Evolutionary conservation across 2,797 vertebrate genomes (phyloP).

Genomic region (Leuciscus waleckii): DNA sequence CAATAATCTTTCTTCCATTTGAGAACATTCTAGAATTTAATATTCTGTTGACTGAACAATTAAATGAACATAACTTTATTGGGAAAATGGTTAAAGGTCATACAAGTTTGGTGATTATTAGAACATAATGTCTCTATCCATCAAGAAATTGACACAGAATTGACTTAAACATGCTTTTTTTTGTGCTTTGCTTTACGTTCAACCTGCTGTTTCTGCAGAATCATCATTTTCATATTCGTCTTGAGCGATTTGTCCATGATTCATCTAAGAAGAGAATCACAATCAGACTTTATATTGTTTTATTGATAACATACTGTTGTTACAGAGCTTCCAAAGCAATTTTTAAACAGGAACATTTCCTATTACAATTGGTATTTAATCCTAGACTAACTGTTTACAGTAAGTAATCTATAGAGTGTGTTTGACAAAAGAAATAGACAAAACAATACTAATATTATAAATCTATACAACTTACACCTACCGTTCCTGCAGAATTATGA

Average conservation of each 20-base stretch:
- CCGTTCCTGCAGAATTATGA: not conserved
- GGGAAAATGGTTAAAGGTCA: conserved; percentile 18
- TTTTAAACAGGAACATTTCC: too few relatives aligned
- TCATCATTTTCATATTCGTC: conserved; percentile 92
- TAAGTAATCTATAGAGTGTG: not conserved
- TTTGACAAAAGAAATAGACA: not conserved
- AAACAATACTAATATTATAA: not conserved
- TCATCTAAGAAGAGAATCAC: conserved; percentile 78
- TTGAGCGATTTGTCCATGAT: conserved; percentile 91
- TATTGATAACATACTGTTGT: not conserved
- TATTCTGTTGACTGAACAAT: not conserved
- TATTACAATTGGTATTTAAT: not conserved
- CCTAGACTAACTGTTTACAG: not conserved
- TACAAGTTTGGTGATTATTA: conserved; percentile 88
- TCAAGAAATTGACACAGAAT: conserved; percentile 69
- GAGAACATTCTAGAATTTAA: not conserved
- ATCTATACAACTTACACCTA: not conserved
- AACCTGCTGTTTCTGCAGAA: conserved; percentile 91
- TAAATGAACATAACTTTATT: not conserved
- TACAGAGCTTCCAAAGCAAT: too few relatives aligned
- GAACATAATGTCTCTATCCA: conserved; percentile 92
- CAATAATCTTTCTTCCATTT: not conserved
- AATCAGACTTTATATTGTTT: not conserved
- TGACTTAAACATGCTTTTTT: not conserved
- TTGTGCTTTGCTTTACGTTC: conserved; percentile 11